A percentile compares a stretch with the other conserved stretches of the same genome.
phyloP scores from a whole-genome alignment of 1,140 invertebrate genomes.

The Drosophila mojavensis region DNA sequence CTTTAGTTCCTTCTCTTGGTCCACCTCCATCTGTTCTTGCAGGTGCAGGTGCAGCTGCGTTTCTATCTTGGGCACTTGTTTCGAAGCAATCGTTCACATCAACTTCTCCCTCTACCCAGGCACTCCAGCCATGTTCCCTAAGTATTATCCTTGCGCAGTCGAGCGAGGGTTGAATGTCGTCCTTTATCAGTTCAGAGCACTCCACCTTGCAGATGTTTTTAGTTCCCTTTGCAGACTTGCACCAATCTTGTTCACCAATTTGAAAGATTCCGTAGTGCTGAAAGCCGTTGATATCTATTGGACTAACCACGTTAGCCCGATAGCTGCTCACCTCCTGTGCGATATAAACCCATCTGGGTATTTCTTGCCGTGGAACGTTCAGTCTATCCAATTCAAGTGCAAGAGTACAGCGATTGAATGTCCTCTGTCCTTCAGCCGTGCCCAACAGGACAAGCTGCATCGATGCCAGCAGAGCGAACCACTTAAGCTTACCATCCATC shows the following conservation, averaged over 20 bases:
- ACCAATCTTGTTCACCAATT: slow-evolving; percentile 4
- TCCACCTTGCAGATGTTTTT: not conserved
- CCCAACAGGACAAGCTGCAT: not conserved
- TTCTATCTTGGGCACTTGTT: no score
- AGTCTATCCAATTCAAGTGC: not conserved
- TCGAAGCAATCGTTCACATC: slow-evolving; percentile 3
- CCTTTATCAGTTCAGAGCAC: not conserved
- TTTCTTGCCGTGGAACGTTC: not conserved
- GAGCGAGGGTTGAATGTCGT: not conserved
- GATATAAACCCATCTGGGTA: slow-evolving; percentile 2
- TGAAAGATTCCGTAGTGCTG: slow-evolving; percentile 3
- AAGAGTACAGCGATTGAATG: not conserved
- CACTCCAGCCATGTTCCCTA: not conserved
- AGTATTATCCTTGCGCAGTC: not conserved
- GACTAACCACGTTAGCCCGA: not conserved
- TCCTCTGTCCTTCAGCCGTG: not conserved
- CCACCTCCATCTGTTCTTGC: not conserved
- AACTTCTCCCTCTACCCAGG: not conserved
- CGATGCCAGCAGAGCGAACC: not conserved
- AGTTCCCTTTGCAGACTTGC: not conserved
- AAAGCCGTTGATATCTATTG: rapidly evolving
- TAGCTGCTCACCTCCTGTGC: not conserved
- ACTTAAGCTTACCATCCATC: not conserved
- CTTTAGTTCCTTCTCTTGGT: no score
- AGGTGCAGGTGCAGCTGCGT: not conserved